phyloP scores from a whole-genome alignment of 2,113 vertebrate genomes.

The Calidris pugnax region DNA sequence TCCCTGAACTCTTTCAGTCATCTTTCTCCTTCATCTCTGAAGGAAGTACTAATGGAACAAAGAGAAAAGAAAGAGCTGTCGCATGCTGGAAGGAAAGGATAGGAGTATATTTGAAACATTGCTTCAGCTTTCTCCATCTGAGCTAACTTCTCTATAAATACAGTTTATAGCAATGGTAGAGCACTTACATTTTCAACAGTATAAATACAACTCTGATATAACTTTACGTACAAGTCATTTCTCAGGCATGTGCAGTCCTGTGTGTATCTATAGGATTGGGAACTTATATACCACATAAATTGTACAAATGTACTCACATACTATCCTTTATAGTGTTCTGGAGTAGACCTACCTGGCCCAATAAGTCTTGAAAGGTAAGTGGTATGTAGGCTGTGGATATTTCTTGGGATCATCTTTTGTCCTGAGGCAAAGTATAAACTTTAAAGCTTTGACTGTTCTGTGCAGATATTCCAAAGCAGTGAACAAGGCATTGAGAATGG shows the following conservation, averaged over 20 bases:
- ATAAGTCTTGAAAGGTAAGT: background rate
- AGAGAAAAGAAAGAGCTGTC: background rate
- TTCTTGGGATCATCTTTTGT: background rate
- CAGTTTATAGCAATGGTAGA: background rate
- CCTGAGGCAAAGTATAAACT: background rate
- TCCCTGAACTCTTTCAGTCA: background rate
- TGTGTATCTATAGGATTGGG: background rate
- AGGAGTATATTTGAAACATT: background rate
- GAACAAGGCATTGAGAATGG: background rate
- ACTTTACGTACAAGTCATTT: background rate
- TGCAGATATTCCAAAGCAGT: background rate
- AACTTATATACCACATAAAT: background rate
- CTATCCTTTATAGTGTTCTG: background rate
- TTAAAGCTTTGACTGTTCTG: background rate
- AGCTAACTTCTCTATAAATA: background rate
- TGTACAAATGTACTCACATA: background rate
- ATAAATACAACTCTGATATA: background rate
- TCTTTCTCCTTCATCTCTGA: too few relatives aligned
- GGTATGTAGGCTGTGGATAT: background rate
- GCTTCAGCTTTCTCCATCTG: background rate
- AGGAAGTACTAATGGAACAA: background rate
- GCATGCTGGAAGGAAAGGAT: background rate
- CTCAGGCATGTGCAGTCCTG: background rate
- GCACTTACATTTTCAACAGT: background rate
- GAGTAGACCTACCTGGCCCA: background rate